Conservation (phyloP, 2,797 vertebrate species). For the Myotis pilosus region DNA sequence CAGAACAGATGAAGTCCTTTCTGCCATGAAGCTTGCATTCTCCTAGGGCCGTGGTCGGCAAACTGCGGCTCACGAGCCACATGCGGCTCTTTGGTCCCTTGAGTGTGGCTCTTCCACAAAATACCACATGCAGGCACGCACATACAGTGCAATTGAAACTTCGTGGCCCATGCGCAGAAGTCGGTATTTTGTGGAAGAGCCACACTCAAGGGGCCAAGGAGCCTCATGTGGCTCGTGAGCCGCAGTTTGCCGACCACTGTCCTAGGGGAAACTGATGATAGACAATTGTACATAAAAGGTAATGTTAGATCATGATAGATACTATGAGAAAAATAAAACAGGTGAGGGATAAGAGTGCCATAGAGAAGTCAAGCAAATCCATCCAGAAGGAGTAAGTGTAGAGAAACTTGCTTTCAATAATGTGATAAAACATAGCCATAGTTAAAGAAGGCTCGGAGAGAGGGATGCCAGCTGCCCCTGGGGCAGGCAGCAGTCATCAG, state of each 20-base stretch:
- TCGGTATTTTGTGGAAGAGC: too few relatives aligned
- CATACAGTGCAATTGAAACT: too few relatives aligned
- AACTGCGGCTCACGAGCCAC: too few relatives aligned
- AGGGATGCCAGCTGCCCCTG: neutral
- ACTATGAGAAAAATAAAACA: neutral
- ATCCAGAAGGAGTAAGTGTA: neutral
- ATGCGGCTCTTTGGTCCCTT: too few relatives aligned
- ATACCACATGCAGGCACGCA: too few relatives aligned
- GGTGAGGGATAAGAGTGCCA: rapidly evolving
- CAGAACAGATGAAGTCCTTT: neutral
- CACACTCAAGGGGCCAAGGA: too few relatives aligned
- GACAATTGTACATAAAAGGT: neutral
- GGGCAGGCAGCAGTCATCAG: neutral
- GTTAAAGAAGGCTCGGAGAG: neutral
- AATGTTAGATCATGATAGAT: neutral
- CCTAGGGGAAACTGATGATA: neutral
- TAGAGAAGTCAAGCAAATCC: neutral
- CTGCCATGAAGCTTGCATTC: neutral
- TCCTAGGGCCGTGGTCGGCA: neutral
- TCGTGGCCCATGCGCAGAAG: too few relatives aligned
- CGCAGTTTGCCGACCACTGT: neutral
- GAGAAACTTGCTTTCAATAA: neutral
- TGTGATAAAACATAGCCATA: neutral
- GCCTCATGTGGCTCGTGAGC: rapidly evolving
- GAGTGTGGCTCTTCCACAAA: too few relatives aligned